phyloP scores from a whole-genome alignment of 2,113 vertebrate species.

The Perca schrenkii region DNA sequence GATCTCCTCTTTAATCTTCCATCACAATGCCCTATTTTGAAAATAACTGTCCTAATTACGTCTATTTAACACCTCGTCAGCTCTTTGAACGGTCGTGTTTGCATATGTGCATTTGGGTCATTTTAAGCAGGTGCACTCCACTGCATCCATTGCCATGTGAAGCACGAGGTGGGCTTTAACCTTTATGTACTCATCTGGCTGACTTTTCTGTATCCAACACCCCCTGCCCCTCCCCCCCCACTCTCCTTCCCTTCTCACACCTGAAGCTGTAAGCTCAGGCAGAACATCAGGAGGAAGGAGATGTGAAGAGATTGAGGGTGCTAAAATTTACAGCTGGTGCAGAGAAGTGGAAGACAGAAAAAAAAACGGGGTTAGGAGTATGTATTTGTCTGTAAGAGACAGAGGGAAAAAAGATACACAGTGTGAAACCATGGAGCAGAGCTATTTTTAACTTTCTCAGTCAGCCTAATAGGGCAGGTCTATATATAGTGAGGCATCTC shows the following conservation, averaged over 20 bases:
- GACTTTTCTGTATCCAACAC: not conserved
- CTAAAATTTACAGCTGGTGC: not conserved
- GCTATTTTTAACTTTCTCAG: slow-evolving; percentile 71
- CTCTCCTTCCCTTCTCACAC: slow-evolving; percentile 1
- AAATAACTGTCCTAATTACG: not conserved
- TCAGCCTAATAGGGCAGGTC: slow-evolving; percentile 66
- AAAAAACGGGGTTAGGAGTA: not conserved
- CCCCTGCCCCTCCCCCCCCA: not conserved
- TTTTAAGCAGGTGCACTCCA: slow-evolving; percentile 3
- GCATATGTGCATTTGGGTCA: slow-evolving; percentile 16
- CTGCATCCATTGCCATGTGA: not conserved
- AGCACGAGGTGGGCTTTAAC: slow-evolving; percentile 24
- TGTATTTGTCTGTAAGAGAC: slow-evolving; percentile 21
- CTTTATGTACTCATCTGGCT: not conserved
- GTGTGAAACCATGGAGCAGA: slow-evolving; percentile 47
- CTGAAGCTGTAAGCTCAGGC: slow-evolving; percentile 7
- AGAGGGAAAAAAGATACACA: not conserved
- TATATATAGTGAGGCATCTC: slow-evolving; percentile 71
- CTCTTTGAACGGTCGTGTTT: not conserved
- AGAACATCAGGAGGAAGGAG: slow-evolving; percentile 11
- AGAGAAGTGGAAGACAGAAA: not conserved
- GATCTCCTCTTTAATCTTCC: not conserved
- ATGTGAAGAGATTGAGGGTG: not conserved
- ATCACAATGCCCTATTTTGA: not conserved
- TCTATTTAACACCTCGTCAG: not conserved